Evolutionary conservation across 2,888 invertebrate species (phyloP).

Genomic region (Siphonodentalium dalli): DNA sequence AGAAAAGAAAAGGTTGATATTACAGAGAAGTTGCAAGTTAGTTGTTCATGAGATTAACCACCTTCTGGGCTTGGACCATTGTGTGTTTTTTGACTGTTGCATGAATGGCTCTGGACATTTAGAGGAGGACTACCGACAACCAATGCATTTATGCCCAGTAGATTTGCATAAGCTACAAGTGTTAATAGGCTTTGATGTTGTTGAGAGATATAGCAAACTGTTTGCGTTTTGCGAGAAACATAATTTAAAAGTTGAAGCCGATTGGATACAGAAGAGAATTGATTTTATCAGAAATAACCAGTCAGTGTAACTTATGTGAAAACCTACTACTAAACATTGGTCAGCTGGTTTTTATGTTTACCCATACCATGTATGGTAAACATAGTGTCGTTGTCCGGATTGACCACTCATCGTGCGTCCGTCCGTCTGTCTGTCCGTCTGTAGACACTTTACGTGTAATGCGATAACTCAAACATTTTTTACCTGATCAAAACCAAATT

Average conservation of each 20-base stretch:
- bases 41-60: constrained; percentile 60
- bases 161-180: constrained; percentile 55
- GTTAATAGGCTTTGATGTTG: constrained; percentile 49
- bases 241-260: constrained; percentile 37
- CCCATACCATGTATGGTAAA: too few relatives aligned
- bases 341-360: too few relatives aligned
- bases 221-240: constrained; percentile 42
- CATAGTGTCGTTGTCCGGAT: too few relatives aligned
- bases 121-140: constrained; percentile 57
- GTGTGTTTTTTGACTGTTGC: constrained; percentile 57
- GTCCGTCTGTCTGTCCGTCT: too few relatives aligned
- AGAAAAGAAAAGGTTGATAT: constrained; percentile 36
- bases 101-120: constrained; percentile 63
- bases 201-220: constrained; percentile 43
- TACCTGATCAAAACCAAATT: too few relatives aligned
- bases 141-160: constrained; percentile 60
- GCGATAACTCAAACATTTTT: too few relatives aligned
- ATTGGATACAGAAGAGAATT: constrained; percentile 43
- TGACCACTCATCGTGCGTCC: too few relatives aligned
- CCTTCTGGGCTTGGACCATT: constrained; percentile 59
- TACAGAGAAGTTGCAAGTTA: constrained; percentile 56
- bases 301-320: too few relatives aligned
- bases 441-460: too few relatives aligned
- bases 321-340: too few relatives aligned
- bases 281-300: constrained; percentile 3